A percentile compares a stretch with the other conserved stretches of the same genome.
These are phyloP conservation scores for Cyphomyrus discorhynchus DNA, from an alignment of 2,113 vertebrate species.

Conservation along the genomic window DNA sequence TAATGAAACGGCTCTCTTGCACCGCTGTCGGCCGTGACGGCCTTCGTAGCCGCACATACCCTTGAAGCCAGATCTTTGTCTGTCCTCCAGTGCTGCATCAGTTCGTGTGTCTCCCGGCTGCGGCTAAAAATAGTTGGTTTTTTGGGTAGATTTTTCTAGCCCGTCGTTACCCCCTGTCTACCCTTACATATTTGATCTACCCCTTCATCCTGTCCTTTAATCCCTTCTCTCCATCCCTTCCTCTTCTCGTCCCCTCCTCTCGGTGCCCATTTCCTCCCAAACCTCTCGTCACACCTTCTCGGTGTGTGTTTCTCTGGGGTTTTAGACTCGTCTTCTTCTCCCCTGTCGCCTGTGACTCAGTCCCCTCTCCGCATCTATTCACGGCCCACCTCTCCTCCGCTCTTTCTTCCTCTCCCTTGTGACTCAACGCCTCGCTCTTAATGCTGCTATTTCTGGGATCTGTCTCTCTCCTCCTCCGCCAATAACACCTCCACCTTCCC, in stretches of 20 bases:
- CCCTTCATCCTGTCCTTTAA: background rate
- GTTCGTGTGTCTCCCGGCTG: conserved; percentile 19
- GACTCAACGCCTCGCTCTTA: conserved; percentile 65
- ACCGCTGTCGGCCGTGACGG: conserved; percentile 30
- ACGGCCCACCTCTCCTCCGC: conserved; percentile 25
- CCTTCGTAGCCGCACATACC: background rate
- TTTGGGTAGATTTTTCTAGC: conserved; percentile 9
- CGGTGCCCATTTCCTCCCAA: background rate
- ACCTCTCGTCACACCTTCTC: conserved; percentile 6
- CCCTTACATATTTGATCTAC: conserved; percentile 32
- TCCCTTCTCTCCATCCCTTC: background rate
- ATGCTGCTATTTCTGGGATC: conserved; percentile 67
- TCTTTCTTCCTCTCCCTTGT: conserved; percentile 39
- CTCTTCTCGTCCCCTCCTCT: background rate
- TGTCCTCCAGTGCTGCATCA: conserved; percentile 10
- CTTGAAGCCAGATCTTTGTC: conserved; percentile 5
- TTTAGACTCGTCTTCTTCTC: conserved; percentile 26
- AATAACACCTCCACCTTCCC: conserved; percentile 60
- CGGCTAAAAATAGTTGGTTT: conserved; percentile 30
- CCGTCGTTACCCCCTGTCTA: conserved; percentile 27
- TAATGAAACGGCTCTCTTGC: conserved; percentile 23
- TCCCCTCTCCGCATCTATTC: conserved; percentile 44
- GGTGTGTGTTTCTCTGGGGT: conserved; percentile 15
- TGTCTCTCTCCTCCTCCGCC: conserved; percentile 56
- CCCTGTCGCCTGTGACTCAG: conserved; percentile 53